Evolutionary conservation across 2,113 vertebrate species (phyloP).

Genomic region (Aphelocoma coerulescens): DNA sequence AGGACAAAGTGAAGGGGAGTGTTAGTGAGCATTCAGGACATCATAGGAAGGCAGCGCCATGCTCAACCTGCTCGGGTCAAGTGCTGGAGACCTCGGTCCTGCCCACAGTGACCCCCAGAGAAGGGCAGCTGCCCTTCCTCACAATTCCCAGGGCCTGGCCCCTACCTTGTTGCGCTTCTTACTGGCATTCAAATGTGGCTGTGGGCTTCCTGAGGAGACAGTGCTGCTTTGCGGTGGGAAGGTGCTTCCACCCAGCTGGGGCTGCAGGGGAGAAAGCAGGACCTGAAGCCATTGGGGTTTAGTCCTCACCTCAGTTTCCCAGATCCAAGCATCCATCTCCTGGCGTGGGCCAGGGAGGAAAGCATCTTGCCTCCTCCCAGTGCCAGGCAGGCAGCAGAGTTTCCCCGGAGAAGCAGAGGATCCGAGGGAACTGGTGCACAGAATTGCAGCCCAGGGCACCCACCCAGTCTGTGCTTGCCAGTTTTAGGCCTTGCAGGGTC

Average conservation of each 20-base stretch:
- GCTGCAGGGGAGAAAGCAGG: slow-evolving; percentile 37
- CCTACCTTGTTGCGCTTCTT: slow-evolving; percentile 55
- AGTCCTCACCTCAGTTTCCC: neutral
- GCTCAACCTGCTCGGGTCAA: neutral
- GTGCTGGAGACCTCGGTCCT: neutral
- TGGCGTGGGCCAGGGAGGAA: fast-evolving
- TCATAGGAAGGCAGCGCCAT: neutral
- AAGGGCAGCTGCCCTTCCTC: neutral
- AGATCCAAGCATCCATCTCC: fast-evolving
- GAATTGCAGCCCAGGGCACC: neutral
- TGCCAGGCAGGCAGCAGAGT: neutral
- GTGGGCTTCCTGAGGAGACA: slow-evolving; percentile 6
- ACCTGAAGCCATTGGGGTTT: neutral
- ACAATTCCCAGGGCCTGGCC: neutral
- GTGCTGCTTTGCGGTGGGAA: neutral
- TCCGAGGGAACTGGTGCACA: fast-evolving
- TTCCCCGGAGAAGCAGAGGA: neutral
- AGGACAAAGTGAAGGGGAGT: neutral
- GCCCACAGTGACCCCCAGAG: neutral
- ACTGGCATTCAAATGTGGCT: slow-evolving; percentile 10
- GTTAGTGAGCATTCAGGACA: neutral
- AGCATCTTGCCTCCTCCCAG: neutral
- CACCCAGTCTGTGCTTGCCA: neutral
- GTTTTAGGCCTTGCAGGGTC: neutral
- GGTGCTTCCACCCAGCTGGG: slow-evolving; percentile 4